phyloP scores from a whole-genome alignment of 2,113 vertebrate species.

The Oryzias curvinotus region DNA sequence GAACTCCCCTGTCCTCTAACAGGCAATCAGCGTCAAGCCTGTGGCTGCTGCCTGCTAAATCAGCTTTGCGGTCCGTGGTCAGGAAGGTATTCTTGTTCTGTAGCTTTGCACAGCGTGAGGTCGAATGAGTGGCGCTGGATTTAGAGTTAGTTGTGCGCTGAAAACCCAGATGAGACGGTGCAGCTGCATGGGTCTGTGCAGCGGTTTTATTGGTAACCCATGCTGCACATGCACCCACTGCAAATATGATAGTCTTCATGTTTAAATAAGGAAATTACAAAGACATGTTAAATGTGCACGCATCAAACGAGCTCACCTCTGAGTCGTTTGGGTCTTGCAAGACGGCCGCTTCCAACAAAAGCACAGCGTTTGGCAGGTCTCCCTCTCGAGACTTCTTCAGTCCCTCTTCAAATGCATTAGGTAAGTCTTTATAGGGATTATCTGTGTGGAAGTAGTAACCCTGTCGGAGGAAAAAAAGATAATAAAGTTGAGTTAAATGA shows the following conservation, averaged over 20 bases:
- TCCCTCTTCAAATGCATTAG: constrained; percentile 94
- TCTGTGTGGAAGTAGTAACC: constrained; percentile 99
- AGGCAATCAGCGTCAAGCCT: constrained; percentile 29
- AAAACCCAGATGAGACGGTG: constrained; percentile 5
- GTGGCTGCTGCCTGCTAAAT: constrained; percentile 32
- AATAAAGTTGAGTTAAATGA: constrained; percentile 7
- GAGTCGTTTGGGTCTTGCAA: constrained; percentile 95
- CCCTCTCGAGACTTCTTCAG: constrained; percentile 91
- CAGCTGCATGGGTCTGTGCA: not conserved
- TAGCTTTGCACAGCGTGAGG: constrained; percentile 14
- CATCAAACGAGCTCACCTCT: constrained; percentile 79
- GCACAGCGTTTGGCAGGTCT: constrained; percentile 90
- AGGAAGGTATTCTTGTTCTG: constrained; percentile 26
- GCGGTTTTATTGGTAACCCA: not conserved
- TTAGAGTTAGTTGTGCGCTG: not conserved
- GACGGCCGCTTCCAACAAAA: constrained; percentile 93
- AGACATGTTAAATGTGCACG: constrained; percentile 7
- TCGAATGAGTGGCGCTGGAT: constrained; percentile 6
- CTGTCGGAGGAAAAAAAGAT: constrained; percentile 69
- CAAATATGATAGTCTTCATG: no score
- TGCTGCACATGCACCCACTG: not conserved
- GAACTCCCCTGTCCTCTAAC: constrained; percentile 6
- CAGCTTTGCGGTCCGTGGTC: constrained; percentile 35
- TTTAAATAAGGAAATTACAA: not conserved
- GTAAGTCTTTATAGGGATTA: constrained; percentile 96